Evolutionary conservation across 2,888 invertebrate genomes (phyloP).

Genomic region (Drosophila aldrichi): DNA sequence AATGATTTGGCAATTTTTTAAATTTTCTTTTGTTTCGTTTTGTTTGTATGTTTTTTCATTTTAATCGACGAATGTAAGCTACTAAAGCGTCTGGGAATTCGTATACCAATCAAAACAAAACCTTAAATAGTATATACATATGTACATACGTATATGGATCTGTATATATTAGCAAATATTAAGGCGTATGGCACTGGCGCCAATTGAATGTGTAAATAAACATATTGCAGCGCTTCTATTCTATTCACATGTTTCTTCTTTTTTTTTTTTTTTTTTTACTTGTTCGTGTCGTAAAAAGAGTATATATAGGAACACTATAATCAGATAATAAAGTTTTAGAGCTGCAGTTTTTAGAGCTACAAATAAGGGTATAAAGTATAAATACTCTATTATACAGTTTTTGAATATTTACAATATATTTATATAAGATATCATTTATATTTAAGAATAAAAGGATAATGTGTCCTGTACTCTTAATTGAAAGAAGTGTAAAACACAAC

Average conservation of each 20-base stretch:
- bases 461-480: too few relatives aligned
- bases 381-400: too few relatives aligned
- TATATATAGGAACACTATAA: neutral
- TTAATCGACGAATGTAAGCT: conserved; percentile 20
- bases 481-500: too few relatives aligned
- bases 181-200: conserved; percentile 57
- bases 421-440: too few relatives aligned
- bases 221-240: conserved; percentile 41
- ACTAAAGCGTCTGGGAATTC: conserved; percentile 54
- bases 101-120: conserved; percentile 47
- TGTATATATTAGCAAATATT: conserved; percentile 31
- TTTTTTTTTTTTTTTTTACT: too few relatives aligned
- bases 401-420: too few relatives aligned
- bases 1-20: conserved; percentile 21
- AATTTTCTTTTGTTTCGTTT: neutral
- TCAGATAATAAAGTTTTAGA: neutral
- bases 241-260: too few relatives aligned
- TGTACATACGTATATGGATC: conserved; percentile 8
- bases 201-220: conserved; percentile 67
- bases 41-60: conserved; percentile 10
- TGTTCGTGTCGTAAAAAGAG: neutral
- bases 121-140: neutral
- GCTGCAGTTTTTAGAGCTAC: too few relatives aligned
- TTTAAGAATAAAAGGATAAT: too few relatives aligned
- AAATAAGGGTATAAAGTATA: too few relatives aligned